These are phyloP conservation scores for Amia ocellicauda DNA, from an alignment of 2,113 vertebrate species.

Conservation along the genomic window DNA sequence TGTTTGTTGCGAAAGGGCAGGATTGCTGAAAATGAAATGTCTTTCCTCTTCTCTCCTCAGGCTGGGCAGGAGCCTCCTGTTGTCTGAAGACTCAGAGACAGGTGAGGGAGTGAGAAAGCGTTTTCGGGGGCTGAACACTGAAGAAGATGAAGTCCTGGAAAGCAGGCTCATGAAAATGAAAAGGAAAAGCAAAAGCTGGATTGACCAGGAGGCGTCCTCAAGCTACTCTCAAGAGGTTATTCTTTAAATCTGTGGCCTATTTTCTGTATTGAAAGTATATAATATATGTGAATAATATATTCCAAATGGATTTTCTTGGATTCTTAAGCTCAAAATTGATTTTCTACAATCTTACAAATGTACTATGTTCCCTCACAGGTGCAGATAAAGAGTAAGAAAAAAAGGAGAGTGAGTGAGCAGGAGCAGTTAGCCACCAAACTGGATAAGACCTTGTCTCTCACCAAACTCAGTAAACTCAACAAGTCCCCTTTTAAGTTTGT, in stretches of 20 bases:
- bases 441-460: constrained; percentile 87
- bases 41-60: constrained; percentile 48
- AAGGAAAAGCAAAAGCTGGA: constrained; percentile 80
- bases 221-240: constrained; percentile 82
- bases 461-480: constrained; percentile 76
- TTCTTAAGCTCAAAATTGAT: too few relatives aligned
- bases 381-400: constrained; percentile 77
- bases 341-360: background rate
- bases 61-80: constrained; percentile 75
- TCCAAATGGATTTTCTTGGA: too few relatives aligned
- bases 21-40: background rate
- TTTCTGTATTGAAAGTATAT: background rate
- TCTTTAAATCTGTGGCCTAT: constrained; percentile 6
- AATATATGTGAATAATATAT: too few relatives aligned
- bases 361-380: constrained; percentile 41
- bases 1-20: too few relatives aligned
- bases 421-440: constrained; percentile 92
- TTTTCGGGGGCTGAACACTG: constrained; percentile 69
- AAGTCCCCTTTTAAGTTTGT: constrained; percentile 74
- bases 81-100: constrained; percentile 85
- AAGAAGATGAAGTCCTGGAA: constrained; percentile 77
- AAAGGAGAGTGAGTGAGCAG: constrained; percentile 75
- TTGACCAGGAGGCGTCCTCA: constrained; percentile 68
- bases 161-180: constrained; percentile 62
- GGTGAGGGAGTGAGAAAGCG: constrained; percentile 79